phyloP scores from a whole-genome alignment of 2,113 vertebrate genomes.

The Excalfactoria chinensis region DNA sequence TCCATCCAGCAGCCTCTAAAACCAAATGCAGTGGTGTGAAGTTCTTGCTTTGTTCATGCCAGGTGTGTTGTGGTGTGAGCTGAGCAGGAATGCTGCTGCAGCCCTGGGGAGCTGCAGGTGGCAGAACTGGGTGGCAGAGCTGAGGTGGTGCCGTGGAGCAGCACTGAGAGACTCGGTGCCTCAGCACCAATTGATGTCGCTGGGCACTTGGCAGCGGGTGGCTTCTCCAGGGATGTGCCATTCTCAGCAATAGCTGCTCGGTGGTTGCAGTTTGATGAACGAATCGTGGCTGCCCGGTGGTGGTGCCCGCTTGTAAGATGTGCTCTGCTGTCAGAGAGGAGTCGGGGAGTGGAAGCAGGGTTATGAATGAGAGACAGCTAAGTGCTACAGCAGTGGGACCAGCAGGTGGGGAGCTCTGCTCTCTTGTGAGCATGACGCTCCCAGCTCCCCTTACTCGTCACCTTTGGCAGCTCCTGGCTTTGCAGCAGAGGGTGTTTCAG shows the following conservation, averaged over 20 bases:
- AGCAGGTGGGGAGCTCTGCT: neutral
- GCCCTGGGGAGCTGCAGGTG: neutral
- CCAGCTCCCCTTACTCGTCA: neutral
- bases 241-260: neutral
- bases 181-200: neutral
- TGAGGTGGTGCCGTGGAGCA: neutral
- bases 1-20: neutral
- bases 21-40: neutral
- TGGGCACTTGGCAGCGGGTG: neutral
- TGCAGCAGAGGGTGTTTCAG: neutral
- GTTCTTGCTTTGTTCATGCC: neutral
- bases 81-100: neutral
- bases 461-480: neutral
- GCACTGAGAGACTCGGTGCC: neutral
- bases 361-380: neutral
- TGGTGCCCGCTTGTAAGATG: neutral
- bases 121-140: neutral
- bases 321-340: neutral
- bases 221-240: neutral
- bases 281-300: neutral
- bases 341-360: neutral
- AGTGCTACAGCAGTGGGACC: neutral
- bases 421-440: accelerated
- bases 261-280: neutral
- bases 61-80: neutral